phyloP scores from a whole-genome alignment of 2,888 invertebrate species.

The Oligia latruncula region DNA sequence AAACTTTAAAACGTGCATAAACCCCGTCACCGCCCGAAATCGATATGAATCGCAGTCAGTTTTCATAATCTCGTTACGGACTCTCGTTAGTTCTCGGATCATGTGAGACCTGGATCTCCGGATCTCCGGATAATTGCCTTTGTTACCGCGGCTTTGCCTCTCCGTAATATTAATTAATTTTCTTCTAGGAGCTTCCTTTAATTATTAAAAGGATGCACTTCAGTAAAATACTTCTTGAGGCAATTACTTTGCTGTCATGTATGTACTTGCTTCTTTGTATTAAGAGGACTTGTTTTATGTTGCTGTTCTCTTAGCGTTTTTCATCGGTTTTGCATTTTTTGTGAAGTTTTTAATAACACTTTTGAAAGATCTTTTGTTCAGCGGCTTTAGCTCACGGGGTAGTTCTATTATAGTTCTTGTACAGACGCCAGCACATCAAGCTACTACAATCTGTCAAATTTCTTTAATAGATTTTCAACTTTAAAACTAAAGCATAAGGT shows the following conservation, averaged over 20 bases:
- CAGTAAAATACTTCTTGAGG: constrained; percentile 39
- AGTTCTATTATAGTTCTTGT: background rate
- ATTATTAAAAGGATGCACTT: constrained; percentile 63
- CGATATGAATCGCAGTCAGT: constrained; percentile 52
- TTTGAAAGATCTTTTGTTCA: background rate
- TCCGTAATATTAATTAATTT: constrained; percentile 61
- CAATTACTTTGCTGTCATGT: constrained; percentile 45
- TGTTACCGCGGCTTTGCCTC: constrained; percentile 53
- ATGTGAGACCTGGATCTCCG: constrained; percentile 50
- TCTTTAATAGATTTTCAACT: no score
- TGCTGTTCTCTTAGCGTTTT: background rate
- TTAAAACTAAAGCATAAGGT: no score
- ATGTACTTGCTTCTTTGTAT: constrained; percentile 23
- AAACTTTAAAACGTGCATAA: constrained; percentile 16
- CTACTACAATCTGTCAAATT: no score
- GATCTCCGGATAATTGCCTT: constrained; percentile 62
- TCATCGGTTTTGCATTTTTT: constrained; percentile 1
- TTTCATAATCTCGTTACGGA: constrained; percentile 64
- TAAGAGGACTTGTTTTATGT: constrained; percentile 21
- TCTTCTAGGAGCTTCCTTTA: constrained; percentile 44
- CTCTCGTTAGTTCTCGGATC: constrained; percentile 64
- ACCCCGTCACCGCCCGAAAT: background rate
- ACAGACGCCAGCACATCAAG: no score
- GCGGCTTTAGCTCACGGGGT: background rate
- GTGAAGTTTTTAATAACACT: constrained; percentile 1